Percentiles rank a stretch among this genome's conserved stretches.
Conservation (phyloP, 2,113 vertebrate genomes). For the Sitta europaea region DNA sequence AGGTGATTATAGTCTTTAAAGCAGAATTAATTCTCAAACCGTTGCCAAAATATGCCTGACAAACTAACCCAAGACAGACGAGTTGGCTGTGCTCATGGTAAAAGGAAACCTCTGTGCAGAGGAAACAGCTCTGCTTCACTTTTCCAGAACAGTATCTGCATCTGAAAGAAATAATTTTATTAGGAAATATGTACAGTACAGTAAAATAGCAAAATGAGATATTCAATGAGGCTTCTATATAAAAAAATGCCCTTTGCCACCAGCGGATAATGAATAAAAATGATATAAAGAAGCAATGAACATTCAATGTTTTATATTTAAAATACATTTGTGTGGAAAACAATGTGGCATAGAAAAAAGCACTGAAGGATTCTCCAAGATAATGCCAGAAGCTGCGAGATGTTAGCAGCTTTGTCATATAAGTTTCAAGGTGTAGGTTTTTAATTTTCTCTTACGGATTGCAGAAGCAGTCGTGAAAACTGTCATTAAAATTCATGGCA, state of each 20-base stretch:
- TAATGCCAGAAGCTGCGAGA: constrained; percentile 62
- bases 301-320: constrained; percentile 67
- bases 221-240: constrained; percentile 57
- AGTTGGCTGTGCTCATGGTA: neutral
- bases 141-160: constrained; percentile 68
- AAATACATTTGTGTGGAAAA: constrained; percentile 70
- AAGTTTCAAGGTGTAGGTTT: constrained; percentile 67
- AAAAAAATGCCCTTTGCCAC: constrained; percentile 59
- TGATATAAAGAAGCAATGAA: constrained; percentile 53
- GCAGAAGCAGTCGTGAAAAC: constrained; percentile 44
- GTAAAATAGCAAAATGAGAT: constrained; percentile 74
- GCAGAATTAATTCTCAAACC: neutral
- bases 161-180: constrained; percentile 72
- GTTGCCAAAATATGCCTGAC: neutral
- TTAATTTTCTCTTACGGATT: constrained; percentile 67
- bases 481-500: constrained; percentile 73
- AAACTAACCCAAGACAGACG: neutral
- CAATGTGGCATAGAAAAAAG: constrained; percentile 67
- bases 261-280: constrained; percentile 52
- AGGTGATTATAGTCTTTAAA: constrained; percentile 19
- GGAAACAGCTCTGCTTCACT: constrained; percentile 29
- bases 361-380: constrained; percentile 62
- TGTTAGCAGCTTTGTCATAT: constrained; percentile 44
- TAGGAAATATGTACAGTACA: constrained; percentile 64
- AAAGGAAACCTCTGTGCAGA: neutral